Percentiles rank a stretch among this genome's conserved stretches.
Conservation (phyloP, 1,140 invertebrate genomes). For the Drosophila yakuba region DNA sequence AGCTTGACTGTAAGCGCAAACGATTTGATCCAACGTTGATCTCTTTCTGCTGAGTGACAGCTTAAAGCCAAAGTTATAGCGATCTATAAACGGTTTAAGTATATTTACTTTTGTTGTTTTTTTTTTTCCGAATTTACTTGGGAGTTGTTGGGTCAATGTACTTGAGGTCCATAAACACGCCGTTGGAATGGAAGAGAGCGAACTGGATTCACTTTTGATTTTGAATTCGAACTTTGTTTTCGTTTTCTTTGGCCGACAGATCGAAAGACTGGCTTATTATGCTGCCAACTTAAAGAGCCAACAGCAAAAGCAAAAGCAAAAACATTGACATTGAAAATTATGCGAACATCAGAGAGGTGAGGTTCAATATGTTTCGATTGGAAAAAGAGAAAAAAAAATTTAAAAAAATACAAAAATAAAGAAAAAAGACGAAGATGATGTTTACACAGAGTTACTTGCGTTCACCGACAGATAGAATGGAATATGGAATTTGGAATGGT, state of each 20-base stretch:
- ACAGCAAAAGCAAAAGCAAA: slow-evolving; percentile 18
- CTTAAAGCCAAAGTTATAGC: slow-evolving; percentile 28
- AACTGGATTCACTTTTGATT: slow-evolving; percentile 32
- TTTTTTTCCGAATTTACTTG: slow-evolving; percentile 1
- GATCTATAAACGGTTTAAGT: slow-evolving; percentile 55
- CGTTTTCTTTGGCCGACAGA: slow-evolving; percentile 44
- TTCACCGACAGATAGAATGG: slow-evolving; percentile 29
- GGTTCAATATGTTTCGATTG: slow-evolving; percentile 9
- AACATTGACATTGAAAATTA: slow-evolving; percentile 82
- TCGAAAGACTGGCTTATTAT: slow-evolving; percentile 53
- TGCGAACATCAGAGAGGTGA: slow-evolving; percentile 50
- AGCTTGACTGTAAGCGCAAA: slow-evolving; percentile 14
- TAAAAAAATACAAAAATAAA: not conserved
- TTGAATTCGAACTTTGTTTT: slow-evolving; percentile 41
- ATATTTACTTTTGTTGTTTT: slow-evolving; percentile 18
- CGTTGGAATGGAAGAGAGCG: slow-evolving; percentile 7
- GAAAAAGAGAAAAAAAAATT: not conserved
- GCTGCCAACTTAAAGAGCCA: slow-evolving; percentile 70
- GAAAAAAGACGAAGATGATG: slow-evolving; percentile 14
- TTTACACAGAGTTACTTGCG: not conserved
- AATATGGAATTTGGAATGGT: not conserved
- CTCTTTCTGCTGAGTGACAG: slow-evolving; percentile 55
- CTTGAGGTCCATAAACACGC: slow-evolving; percentile 41
- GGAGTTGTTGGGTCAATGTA: slow-evolving; percentile 66
- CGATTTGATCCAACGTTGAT: slow-evolving; percentile 30